phyloP scores from a whole-genome alignment of 2,888 invertebrate species.

The Hypomecis punctinalis region DNA sequence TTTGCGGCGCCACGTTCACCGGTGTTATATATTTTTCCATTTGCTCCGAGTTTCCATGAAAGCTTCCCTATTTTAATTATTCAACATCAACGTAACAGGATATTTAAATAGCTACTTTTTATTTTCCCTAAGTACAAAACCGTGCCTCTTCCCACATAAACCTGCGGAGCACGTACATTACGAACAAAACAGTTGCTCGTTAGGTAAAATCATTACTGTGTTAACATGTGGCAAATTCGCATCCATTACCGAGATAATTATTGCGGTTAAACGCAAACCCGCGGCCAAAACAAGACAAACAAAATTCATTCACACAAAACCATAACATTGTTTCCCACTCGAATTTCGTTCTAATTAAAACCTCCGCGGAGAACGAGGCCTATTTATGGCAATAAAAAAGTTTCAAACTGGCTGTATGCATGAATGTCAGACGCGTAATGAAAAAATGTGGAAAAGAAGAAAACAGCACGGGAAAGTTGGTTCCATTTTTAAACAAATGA shows the following conservation, averaged over 20 bases:
- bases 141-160: too few relatives aligned
- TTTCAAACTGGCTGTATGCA: conserved; percentile 27
- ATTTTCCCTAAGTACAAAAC: too few relatives aligned
- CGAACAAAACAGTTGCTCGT: not conserved
- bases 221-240: conserved; percentile 6
- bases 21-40: too few relatives aligned
- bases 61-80: too few relatives aligned
- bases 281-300: conserved; percentile 17
- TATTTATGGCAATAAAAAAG: conserved; percentile 33
- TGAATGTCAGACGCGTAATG: conserved; percentile 26
- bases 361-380: conserved; percentile 25
- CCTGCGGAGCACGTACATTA: not conserved
- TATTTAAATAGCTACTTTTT: too few relatives aligned
- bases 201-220: not conserved
- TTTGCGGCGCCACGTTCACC: too few relatives aligned
- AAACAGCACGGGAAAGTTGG: conserved; percentile 46
- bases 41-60: too few relatives aligned
- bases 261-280: conserved; percentile 7
- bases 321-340: conserved; percentile 29
- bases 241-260: conserved; percentile 6
- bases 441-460: conserved; percentile 33
- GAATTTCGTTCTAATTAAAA: conserved; percentile 30
- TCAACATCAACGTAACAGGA: too few relatives aligned
- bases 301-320: conserved; percentile 21
- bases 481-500: conserved; percentile 60